phyloP scores from a whole-genome alignment of 2,113 vertebrate species.

The Mus pahari region DNA sequence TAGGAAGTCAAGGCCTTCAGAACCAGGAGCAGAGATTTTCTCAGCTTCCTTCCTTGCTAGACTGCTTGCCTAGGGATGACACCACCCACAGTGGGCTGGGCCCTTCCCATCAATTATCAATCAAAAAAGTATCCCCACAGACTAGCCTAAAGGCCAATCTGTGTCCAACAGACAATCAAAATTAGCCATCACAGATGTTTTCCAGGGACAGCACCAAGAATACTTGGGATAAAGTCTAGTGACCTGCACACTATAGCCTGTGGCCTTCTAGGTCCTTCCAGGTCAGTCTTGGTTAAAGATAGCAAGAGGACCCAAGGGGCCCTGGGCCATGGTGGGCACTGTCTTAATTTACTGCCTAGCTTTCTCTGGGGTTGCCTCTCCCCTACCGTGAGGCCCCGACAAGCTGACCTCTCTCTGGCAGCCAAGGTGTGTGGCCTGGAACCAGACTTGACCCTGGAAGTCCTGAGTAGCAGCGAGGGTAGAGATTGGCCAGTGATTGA shows the following conservation, averaged over 20 bases:
- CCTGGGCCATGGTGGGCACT: not conserved
- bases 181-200: not conserved
- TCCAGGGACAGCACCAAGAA: not conserved
- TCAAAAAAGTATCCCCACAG: no score
- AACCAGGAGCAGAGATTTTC: not conserved
- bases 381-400: not conserved
- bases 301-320: not conserved
- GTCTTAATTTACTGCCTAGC: not conserved
- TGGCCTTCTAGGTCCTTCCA: not conserved
- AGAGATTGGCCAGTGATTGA: not conserved
- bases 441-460: not conserved
- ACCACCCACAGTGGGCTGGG: not conserved
- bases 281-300: not conserved
- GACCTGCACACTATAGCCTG: not conserved
- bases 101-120: not conserved
- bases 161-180: not conserved
- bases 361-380: not conserved
- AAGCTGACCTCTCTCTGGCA: not conserved
- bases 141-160: not conserved
- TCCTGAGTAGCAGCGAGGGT: not conserved
- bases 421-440: not conserved
- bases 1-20: not conserved
- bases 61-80: no score
- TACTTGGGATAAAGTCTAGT: not conserved
- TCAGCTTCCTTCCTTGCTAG: not conserved